Percentiles rank a stretch among this genome's conserved stretches.
These are phyloP conservation scores for Grantiella picta DNA, from an alignment of 2,113 vertebrate genomes.

Conservation along the genomic window DNA sequence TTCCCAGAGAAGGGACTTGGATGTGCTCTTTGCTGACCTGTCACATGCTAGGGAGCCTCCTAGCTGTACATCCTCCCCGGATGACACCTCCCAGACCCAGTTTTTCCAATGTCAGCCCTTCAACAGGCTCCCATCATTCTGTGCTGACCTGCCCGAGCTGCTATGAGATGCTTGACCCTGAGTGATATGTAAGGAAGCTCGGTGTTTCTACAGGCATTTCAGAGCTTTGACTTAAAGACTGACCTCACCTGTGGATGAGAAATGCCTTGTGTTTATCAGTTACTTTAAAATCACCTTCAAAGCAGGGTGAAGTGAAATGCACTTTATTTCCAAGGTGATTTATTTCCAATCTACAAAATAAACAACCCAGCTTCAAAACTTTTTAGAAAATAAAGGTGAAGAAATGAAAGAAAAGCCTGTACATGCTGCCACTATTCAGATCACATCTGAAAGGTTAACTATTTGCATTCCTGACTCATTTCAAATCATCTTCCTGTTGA, in stretches of 20 bases:
- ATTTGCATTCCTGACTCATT: neutral
- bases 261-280: neutral
- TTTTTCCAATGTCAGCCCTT: neutral
- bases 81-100: neutral
- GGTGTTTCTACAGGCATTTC: neutral
- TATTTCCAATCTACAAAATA: neutral
- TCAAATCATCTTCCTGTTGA: neutral
- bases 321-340: neutral
- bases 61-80: neutral
- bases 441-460: neutral
- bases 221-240: neutral
- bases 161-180: neutral
- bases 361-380: neutral
- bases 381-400: neutral
- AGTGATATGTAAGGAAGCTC: neutral
- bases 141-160: fast-evolving
- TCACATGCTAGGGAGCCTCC: neutral
- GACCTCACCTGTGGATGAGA: neutral
- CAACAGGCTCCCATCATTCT: neutral
- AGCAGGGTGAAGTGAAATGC: neutral
- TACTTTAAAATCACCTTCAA: neutral
- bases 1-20: neutral
- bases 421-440: neutral
- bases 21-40: fast-evolving
- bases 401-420: neutral